Conservation (phyloP, 2,888 invertebrate species). For the Drosophila buzzatii region DNA sequence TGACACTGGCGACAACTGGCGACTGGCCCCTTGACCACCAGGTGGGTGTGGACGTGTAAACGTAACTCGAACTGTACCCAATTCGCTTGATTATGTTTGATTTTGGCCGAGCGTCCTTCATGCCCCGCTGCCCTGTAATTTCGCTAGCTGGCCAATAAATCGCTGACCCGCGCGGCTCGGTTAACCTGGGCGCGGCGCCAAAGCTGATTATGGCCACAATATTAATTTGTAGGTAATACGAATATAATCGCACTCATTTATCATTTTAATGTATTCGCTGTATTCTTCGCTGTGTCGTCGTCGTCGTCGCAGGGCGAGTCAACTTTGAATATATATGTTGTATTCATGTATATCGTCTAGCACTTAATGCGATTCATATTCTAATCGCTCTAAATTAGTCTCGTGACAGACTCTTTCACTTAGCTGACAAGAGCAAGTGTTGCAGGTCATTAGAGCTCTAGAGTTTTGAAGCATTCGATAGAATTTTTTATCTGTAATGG, state of each 20-base stretch:
- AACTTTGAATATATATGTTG: background rate
- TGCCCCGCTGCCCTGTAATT: constrained; percentile 65
- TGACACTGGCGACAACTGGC: constrained; percentile 1
- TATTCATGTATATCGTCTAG: constrained; percentile 20
- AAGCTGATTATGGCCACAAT: constrained; percentile 66
- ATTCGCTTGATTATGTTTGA: constrained; percentile 82
- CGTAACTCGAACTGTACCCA: constrained; percentile 65
- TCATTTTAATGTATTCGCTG: constrained; percentile 68
- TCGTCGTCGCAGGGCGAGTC: constrained; percentile 24
- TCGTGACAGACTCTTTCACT: constrained; percentile 2
- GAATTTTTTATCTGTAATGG: background rate
- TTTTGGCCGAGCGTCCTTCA: constrained; percentile 62
- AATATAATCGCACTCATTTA: constrained; percentile 77
- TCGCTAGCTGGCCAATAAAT: constrained; percentile 75
- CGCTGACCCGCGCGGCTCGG: constrained; percentile 50
- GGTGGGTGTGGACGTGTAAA: constrained; percentile 44
- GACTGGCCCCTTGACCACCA: constrained; percentile 15
- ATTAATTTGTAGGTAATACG: constrained; percentile 78
- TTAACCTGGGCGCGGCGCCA: constrained; percentile 47
- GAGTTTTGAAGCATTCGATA: background rate
- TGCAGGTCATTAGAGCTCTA: background rate
- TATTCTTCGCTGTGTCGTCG: background rate
- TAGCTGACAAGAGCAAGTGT: background rate
- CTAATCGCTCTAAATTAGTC: constrained; percentile 54
- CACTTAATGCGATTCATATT: constrained; percentile 55